Percentiles rank a stretch among this genome's conserved stretches.
Evolutionary conservation across 2,888 invertebrate genomes (phyloP).

Genomic region (Alsophila aescularia): DNA sequence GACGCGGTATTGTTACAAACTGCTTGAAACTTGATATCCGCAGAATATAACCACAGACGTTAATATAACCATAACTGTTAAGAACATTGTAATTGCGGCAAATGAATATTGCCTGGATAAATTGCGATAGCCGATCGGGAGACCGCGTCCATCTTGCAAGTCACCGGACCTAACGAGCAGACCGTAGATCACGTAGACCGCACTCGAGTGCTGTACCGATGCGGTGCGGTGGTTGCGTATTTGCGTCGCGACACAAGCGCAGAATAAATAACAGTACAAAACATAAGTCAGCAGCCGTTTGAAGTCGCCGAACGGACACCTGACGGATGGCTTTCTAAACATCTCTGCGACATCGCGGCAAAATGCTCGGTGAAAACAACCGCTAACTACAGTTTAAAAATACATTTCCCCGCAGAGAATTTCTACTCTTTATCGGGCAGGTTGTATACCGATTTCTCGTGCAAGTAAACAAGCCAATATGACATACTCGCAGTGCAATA

Average conservation of each 20-base stretch:
- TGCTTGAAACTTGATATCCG: background rate
- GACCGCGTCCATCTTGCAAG: constrained; percentile 33
- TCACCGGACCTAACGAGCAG: constrained; percentile 39
- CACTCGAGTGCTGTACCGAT: constrained; percentile 24
- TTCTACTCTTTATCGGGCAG: constrained; percentile 51
- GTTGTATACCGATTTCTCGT: constrained; percentile 49
- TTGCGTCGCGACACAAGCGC: constrained; percentile 54
- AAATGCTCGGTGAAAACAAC: constrained; percentile 78
- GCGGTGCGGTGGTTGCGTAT: constrained; percentile 38
- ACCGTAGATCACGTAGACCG: constrained; percentile 10
- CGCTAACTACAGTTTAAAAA: constrained; percentile 74
- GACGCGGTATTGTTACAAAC: too few species aligned
- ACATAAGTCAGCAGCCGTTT: constrained; percentile 65
- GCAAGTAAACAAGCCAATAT: constrained; percentile 33
- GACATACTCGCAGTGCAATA: background rate
- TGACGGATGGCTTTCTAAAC: constrained; percentile 83
- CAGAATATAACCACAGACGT: constrained; percentile 3
- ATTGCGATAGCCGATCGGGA: constrained; percentile 20
- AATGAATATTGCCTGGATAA: constrained; percentile 25
- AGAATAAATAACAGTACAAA: too few species aligned
- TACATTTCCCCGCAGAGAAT: constrained; percentile 56
- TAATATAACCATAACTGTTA: background rate
- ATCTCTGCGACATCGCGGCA: constrained; percentile 64
- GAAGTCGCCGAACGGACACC: constrained; percentile 71
- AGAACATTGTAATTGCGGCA: constrained; percentile 13